These are phyloP conservation scores for Drosophila kanapiae DNA, from an alignment of 1,140 invertebrate genomes.

Conservation along the genomic window DNA sequence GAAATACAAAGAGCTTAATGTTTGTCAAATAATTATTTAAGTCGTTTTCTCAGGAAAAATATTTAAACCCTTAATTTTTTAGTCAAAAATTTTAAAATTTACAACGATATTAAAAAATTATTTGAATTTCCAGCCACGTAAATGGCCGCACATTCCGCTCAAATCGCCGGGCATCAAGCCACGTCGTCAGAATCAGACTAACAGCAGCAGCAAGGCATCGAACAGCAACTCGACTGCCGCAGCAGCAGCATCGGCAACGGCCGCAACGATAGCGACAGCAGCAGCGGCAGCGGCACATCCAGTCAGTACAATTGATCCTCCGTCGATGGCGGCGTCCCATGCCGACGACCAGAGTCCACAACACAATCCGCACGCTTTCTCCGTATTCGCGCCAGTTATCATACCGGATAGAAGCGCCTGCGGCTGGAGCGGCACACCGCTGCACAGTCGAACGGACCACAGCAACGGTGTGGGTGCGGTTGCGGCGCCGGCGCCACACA, in stretches of 20 bases:
- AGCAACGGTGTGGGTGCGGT: slow-evolving; percentile 59
- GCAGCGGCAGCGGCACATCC: slow-evolving; percentile 26
- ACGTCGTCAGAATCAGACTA: slow-evolving; percentile 84
- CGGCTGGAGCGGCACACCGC: slow-evolving; percentile 63
- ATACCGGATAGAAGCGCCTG: slow-evolving; percentile 74
- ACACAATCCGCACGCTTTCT: slow-evolving; percentile 73
- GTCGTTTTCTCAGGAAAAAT: too few species aligned
- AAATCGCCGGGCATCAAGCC: slow-evolving; percentile 97
- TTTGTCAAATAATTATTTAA: too few species aligned
- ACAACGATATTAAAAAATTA: too few species aligned
- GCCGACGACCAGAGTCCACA: slow-evolving; percentile 78
- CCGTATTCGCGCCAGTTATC: slow-evolving; percentile 78
- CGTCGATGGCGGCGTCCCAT: background rate
- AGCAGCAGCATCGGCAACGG: slow-evolving; percentile 30
- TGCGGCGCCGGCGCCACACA: slow-evolving; percentile 72
- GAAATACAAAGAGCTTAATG: too few species aligned
- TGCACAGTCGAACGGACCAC: slow-evolving; percentile 45
- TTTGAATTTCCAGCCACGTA: slow-evolving; percentile 88
- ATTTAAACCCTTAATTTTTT: too few species aligned
- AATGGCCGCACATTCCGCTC: slow-evolving; percentile 93
- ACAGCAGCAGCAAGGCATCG: slow-evolving; percentile 66
- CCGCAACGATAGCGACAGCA: slow-evolving; percentile 46
- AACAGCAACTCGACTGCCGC: slow-evolving; percentile 49
- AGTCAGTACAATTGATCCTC: slow-evolving; percentile 3
- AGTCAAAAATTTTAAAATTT: too few species aligned